Conservation (phyloP, 1,140 invertebrate species). For the Odontomachus brunneus region DNA sequence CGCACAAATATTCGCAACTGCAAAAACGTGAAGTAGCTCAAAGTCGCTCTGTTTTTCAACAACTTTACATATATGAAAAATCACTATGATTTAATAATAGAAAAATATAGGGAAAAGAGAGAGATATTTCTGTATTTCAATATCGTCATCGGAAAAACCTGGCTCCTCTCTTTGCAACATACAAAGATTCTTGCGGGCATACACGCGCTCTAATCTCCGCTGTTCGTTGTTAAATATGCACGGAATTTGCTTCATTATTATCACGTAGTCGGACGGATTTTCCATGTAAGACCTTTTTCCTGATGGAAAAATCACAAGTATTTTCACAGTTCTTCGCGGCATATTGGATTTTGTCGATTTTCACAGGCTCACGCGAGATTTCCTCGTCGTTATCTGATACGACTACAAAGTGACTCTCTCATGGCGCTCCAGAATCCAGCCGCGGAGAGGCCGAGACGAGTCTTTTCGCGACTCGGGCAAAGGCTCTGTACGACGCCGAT, state of each 20-base stretch:
- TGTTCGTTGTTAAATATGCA: background rate
- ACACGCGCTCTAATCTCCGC: background rate
- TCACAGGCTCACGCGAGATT: constrained; percentile 13
- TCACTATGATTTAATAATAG: too few relatives aligned
- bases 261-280: background rate
- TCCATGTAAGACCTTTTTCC: constrained; percentile 19
- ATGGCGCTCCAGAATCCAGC: constrained; percentile 29
- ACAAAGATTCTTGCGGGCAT: too few relatives aligned
- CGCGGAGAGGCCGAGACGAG: background rate
- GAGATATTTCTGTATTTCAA: too few relatives aligned
- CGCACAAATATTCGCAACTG: too few relatives aligned
- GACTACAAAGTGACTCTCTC: background rate
- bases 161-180: too few relatives aligned
- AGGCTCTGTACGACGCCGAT: background rate
- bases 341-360: background rate
- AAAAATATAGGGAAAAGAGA: too few relatives aligned
- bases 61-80: too few relatives aligned
- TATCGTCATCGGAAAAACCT: too few relatives aligned
- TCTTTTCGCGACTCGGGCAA: constrained; percentile 19
- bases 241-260: background rate
- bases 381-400: constrained; percentile 3
- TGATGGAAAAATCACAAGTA: constrained; percentile 15
- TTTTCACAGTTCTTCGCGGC: constrained; percentile 25
- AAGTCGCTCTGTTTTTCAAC: too few relatives aligned
- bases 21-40: too few relatives aligned